Evolutionary conservation across 2,797 vertebrate genomes (phyloP).

Genomic region (Serranus cabrilla): DNA sequence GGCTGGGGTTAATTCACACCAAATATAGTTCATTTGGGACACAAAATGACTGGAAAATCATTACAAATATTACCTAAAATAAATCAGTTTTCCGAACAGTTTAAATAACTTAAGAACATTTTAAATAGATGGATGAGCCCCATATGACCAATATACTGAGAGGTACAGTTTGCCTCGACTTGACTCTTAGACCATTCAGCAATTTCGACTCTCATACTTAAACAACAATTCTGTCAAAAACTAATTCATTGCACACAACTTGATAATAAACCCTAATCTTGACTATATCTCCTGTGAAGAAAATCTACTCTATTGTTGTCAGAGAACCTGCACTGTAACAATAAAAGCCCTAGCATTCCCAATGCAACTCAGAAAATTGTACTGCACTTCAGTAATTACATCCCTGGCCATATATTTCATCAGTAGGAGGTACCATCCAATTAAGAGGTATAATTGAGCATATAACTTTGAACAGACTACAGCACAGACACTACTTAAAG

Average conservation of each 20-base stretch:
- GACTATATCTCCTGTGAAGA: conserved; percentile 47
- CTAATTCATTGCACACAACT: conserved; percentile 59
- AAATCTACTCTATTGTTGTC: conserved; percentile 58
- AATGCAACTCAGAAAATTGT: conserved; percentile 49
- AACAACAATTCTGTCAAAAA: conserved; percentile 48
- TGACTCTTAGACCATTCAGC: conserved; percentile 28
- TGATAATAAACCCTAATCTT: conserved; percentile 63
- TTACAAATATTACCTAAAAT: neutral
- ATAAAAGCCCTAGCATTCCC: conserved; percentile 65
- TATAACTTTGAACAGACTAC: conserved; percentile 64
- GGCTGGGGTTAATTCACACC: conserved; percentile 50
- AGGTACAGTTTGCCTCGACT: conserved; percentile 22
- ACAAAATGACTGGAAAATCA: conserved; percentile 15
- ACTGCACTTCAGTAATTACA: conserved; percentile 72
- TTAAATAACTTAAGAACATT: conserved; percentile 22
- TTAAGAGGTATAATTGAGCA: conserved; percentile 77
- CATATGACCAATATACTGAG: conserved; percentile 23
- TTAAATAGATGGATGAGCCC: conserved; percentile 40
- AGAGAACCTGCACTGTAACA: conserved; percentile 62
- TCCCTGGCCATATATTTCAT: conserved; percentile 63
- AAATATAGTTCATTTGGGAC: conserved; percentile 38
- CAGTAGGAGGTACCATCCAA: conserved; percentile 67
- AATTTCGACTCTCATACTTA: conserved; percentile 38
- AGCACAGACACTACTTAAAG: conserved; percentile 41
- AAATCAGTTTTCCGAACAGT: conserved; percentile 7